Evolutionary conservation across 2,797 vertebrate species (phyloP).

Genomic region (Mus caroli): DNA sequence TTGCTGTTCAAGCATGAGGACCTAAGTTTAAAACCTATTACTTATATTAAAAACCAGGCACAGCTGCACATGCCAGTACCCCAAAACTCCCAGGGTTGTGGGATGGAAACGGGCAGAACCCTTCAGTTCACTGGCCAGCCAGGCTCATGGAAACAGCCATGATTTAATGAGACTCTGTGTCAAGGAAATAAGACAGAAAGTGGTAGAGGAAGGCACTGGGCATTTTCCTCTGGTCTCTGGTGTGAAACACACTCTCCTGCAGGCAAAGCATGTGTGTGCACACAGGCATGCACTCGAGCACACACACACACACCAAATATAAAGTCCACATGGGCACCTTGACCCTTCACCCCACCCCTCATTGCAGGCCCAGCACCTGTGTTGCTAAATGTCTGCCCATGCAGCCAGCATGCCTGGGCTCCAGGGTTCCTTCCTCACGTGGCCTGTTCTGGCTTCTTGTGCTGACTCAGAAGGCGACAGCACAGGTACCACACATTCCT

Average conservation of each 20-base stretch:
- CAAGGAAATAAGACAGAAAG: background rate
- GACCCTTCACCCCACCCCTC: background rate
- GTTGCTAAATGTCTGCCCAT: background rate
- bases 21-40: background rate
- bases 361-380: background rate
- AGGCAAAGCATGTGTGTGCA: background rate
- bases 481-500: too few relatives aligned
- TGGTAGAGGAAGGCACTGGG: background rate
- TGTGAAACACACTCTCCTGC: background rate
- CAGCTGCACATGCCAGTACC: background rate
- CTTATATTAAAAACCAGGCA: background rate
- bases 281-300: too few relatives aligned
- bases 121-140: background rate
- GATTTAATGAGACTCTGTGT: background rate
- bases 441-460: background rate
- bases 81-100: background rate
- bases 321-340: background rate
- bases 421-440: background rate
- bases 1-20: background rate
- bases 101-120: background rate
- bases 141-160: background rate
- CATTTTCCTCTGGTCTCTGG: background rate
- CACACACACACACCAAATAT: background rate
- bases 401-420: background rate
- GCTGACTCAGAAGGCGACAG: background rate